Evolutionary conservation across 1,140 invertebrate species (phyloP), one percentile per base, ranked within the genome.

Genomic region (Drosophila cardini): DNA sequence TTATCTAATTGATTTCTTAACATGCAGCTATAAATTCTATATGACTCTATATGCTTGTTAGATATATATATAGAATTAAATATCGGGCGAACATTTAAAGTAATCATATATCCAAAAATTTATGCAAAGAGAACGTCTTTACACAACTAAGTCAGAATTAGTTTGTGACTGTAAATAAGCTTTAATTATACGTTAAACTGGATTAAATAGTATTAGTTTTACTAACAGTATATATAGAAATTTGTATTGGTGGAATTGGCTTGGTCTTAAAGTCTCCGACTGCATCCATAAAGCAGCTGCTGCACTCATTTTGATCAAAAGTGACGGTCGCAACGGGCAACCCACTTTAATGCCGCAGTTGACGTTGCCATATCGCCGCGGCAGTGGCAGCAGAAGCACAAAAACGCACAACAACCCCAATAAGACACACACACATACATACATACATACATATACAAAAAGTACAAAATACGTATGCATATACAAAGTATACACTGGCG

Each of bases 311-410:
- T 78, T 73, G 72, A 76, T 78, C 57, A 67, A 67, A 61, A 76
- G 73, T 72, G 76, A 84, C 64, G 21, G 21, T 26, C 21, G 21
- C 80, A 67, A 70, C 73, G 50, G 57, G 64, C 82, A 83, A 85
- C 82, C 83, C 78, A 87, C 67, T 76, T 79, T 69, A 60, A 50
- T 15, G 74, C 63, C 71, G 75, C 48, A 15, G 42, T 30, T 38
- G 32, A 2, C 26, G 48, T 10, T 46, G 26, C 15, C 36, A 52
- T 36, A 26, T 26, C 21, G 21, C 21, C 21, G 72, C 42, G 42
- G 42, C 57, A 56, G 55, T 42, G 42, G 52, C 65, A 74, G 32
- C 61, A 62, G 21, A 26, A 26, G 21, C 21, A 56, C 42, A 69
- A 50, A 55, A 79, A 81, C 21, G 43, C 64, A 40, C 46, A 73